Conservation (phyloP, 2,888 invertebrate species). For the Drosophila heteroneura region DNA sequence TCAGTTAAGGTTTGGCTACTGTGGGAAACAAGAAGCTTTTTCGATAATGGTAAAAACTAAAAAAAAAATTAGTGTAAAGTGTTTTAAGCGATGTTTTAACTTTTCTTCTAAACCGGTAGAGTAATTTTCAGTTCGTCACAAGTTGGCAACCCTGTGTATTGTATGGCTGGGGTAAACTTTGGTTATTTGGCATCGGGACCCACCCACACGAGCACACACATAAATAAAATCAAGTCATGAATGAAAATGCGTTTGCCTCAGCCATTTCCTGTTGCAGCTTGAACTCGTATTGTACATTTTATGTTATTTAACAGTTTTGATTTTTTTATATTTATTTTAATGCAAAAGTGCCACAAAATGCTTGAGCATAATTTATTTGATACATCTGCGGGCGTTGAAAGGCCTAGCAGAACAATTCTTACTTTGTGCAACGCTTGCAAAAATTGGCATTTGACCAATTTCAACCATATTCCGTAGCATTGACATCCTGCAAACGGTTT, state of each 20-base stretch:
- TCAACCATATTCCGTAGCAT: neutral
- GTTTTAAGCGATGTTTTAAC: neutral
- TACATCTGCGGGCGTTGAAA: conserved; percentile 58
- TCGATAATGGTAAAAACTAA: neutral
- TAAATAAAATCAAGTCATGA: conserved; percentile 77
- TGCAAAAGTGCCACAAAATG: conserved; percentile 41
- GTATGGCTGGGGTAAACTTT: neutral
- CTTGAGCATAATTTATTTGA: conserved; percentile 66
- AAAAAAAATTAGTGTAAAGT: neutral
- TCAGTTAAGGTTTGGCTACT: neutral
- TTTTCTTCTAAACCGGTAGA: neutral
- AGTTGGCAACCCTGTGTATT: neutral
- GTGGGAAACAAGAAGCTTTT: neutral
- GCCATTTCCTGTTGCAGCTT: conserved; percentile 70
- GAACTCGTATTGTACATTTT: conserved; percentile 4
- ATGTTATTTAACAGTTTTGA: conserved; percentile 22
- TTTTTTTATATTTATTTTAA: neutral
- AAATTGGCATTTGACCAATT: conserved; percentile 37
- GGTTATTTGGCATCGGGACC: conserved; percentile 1
- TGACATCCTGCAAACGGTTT: conserved; percentile 2
- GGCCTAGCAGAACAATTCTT: conserved; percentile 39
- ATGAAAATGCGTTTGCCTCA: conserved; percentile 78
- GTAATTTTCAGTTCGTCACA: neutral
- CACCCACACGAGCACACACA: conserved; percentile 38
- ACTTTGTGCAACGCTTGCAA: conserved; percentile 30